Base-by-base conservation (phyloP, 1,140 invertebrate genomes). In the Zaprionus vittiger region DNA sequence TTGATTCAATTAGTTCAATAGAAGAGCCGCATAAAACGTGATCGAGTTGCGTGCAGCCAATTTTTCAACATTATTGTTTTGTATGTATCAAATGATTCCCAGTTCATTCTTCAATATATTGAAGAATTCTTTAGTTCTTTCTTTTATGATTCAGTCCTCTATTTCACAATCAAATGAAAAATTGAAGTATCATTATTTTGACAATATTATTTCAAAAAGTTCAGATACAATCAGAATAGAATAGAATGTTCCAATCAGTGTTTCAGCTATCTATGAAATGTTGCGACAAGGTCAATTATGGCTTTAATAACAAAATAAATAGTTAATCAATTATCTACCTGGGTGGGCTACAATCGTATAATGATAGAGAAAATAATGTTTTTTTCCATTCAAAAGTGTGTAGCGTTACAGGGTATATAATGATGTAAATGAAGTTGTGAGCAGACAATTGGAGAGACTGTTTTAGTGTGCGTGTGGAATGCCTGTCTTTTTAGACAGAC, bases 1-100 rank as follows among this genome's bases (percentile, higher is more conserved):
- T 72, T 31, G 34, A 24, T 52, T 75, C 72, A 87, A 87, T 87
- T 89, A 73, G 68, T 57, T 80, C 49, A 78, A 89, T 76, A 60
- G 78, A 28, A 59, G 57, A 7, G 37, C 41, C 52, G 49, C 44
- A 44, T 6, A 65, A 83, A 89, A 89, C 83, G 84, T 89, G 84
- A 89, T 80, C 73, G 56, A 72, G 52, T 68, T 73, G 74, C 37
- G 60, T 41, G 49, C 60, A 62, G 31, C 14, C 54, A 63, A 66
- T 73, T 38, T 38, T 7, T 26, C 55, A 56, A 62, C 79, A 67
- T 56, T 28, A 56, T 47, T 22, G 3, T 34, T 0, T 17, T n/a
- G 11, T 26, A 56, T 34, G 17, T 52, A 38, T 5, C 17, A 54
- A 52, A 37, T 54, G 20, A 24, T 54, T 38, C 7, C 26, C 62